Evolutionary conservation across 2,113 vertebrate species (phyloP).

Genomic region (Sinocyclocheilus rhinocerous): DNA sequence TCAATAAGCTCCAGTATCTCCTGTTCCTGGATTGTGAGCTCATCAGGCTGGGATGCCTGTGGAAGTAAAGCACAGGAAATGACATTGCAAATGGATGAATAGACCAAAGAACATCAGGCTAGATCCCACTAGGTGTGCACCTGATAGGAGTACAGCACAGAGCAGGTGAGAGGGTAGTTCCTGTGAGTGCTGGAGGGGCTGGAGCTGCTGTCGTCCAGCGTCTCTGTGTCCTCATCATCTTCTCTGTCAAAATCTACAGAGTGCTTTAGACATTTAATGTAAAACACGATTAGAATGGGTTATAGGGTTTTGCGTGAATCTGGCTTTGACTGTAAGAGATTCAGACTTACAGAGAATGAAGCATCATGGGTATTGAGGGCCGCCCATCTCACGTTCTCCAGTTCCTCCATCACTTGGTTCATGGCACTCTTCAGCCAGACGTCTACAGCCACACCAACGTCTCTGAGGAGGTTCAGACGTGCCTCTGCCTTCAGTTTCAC

Average conservation of each 20-base stretch:
- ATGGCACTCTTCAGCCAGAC: constrained; percentile 97
- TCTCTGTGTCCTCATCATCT: constrained; percentile 94
- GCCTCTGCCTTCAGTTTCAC: constrained; percentile 95
- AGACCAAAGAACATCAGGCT: too few species aligned
- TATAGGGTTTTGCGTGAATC: neutral
- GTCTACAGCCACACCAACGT: constrained; percentile 94
- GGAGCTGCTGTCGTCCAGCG: constrained; percentile 95
- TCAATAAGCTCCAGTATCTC: constrained; percentile 98
- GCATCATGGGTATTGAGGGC: constrained; percentile 87
- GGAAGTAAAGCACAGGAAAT: constrained; percentile 12
- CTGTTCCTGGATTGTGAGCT: constrained; percentile 96
- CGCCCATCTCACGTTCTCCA: constrained; percentile 96
- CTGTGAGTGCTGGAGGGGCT: constrained; percentile 95
- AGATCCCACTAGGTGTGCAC: constrained; percentile 65
- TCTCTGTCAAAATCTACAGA: constrained; percentile 87
- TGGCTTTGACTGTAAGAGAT: neutral
- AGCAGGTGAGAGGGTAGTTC: constrained; percentile 97
- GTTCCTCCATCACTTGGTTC: constrained; percentile 98
- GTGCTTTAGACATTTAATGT: constrained; percentile 71
- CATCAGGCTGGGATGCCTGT: constrained; percentile 96
- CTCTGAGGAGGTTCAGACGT: constrained; percentile 89
- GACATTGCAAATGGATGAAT: neutral
- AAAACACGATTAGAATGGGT: neutral
- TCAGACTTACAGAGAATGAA: constrained; percentile 84
- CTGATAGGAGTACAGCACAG: constrained; percentile 97